Percentiles rank a stretch among this genome's conserved stretches.
Conservation (phyloP, 35 echinoderm and acorn worm genomes). For the Eucidaris tribuloides region DNA sequence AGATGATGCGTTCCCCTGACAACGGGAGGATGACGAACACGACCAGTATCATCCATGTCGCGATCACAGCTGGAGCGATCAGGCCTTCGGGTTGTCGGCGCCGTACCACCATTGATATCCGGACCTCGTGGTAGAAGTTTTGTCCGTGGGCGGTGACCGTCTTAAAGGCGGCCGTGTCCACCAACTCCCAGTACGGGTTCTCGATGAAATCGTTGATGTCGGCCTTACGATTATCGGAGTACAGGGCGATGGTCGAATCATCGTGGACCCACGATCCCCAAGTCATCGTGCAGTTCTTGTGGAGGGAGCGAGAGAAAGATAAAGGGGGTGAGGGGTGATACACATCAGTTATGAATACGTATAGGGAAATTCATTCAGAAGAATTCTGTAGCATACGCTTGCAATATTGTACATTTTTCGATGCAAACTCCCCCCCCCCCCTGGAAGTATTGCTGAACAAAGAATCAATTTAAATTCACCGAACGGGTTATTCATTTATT, state of each 20-base stretch:
- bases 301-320: background rate
- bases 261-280: constrained; percentile 18
- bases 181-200: background rate
- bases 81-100: background rate
- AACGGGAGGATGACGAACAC: constrained; percentile 1
- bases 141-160: background rate
- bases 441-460: too few relatives aligned
- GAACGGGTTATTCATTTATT: too few relatives aligned
- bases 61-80: background rate
- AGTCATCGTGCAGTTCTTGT: background rate
- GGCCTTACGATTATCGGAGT: background rate
- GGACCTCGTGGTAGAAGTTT: background rate
- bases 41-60: constrained; percentile 2
- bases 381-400: too few relatives aligned
- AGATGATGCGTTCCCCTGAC: constrained; percentile 7
- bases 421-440: too few relatives aligned
- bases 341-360: background rate
- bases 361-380: background rate
- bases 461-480: too few relatives aligned
- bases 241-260: background rate
- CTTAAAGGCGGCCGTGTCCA: background rate
- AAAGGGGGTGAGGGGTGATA: background rate
- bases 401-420: too few relatives aligned
- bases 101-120: background rate
- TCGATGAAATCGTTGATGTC: background rate